These are phyloP conservation scores for Atherix ibis DNA, from an alignment of 2,888 invertebrate genomes.

Conservation along the genomic window DNA sequence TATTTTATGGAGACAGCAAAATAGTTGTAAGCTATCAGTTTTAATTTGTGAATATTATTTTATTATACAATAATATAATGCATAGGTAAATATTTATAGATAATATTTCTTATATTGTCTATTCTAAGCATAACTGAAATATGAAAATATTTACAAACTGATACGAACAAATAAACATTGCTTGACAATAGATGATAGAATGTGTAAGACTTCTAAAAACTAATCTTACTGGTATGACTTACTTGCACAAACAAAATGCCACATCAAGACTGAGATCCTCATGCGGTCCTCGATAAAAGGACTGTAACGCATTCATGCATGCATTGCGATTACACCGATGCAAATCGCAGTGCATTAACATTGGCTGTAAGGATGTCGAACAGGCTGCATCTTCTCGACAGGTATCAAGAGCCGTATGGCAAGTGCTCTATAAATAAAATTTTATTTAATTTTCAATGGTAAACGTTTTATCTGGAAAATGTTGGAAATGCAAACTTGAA, in stretches of 20 bases:
- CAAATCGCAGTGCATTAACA: constrained; percentile 66
- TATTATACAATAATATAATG: too few species aligned
- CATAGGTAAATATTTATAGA: too few species aligned
- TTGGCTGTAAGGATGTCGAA: constrained; percentile 62
- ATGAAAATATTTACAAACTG: too few species aligned
- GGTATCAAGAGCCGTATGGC: constrained; percentile 68
- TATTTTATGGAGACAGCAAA: too few species aligned
- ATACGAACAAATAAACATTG: too few species aligned
- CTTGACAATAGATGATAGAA: too few species aligned
- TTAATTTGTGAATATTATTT: too few species aligned
- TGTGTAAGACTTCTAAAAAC: too few species aligned
- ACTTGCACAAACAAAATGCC: constrained; percentile 89
- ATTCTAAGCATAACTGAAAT: too few species aligned
- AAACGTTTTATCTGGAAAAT: constrained; percentile 8
- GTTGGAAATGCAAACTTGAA: constrained; percentile 26
- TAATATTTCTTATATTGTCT: too few species aligned
- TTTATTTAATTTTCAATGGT: constrained; percentile 2
- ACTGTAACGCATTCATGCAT: constrained; percentile 74
- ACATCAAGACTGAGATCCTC: constrained; percentile 76
- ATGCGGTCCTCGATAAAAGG: constrained; percentile 67
- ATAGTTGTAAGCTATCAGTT: too few species aligned
- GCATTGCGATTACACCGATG: constrained; percentile 66
- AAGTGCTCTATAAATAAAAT: constrained; percentile 54
- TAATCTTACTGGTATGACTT: too few species aligned
- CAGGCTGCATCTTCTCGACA: constrained; percentile 73